A percentile compares a stretch with the other conserved stretches of the same genome.
phyloP scores from a whole-genome alignment of 1,140 invertebrate genomes.

The Chymomyza costata region DNA sequence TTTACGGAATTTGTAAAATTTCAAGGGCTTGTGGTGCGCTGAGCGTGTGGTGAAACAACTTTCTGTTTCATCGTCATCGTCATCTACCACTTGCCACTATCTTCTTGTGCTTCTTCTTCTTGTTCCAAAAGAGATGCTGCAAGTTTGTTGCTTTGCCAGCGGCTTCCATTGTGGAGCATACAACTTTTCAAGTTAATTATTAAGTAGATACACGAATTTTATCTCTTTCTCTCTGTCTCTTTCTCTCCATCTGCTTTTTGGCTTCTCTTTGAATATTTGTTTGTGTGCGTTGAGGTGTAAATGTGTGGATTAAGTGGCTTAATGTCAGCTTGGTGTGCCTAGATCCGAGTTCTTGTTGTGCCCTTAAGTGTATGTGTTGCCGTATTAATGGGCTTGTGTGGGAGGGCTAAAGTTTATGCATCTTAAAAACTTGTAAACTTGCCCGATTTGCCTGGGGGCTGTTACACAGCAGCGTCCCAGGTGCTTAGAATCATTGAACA shows the following conservation, averaged over 20 bases:
- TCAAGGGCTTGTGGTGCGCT: too few relatives aligned
- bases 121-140: too few relatives aligned
- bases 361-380: too few relatives aligned
- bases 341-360: too few relatives aligned
- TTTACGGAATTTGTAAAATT: too few relatives aligned
- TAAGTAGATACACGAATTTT: conserved; percentile 69
- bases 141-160: too few relatives aligned
- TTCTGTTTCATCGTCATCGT: too few relatives aligned
- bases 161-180: too few relatives aligned
- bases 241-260: background rate
- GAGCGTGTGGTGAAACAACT: too few relatives aligned
- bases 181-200: conserved; percentile 55
- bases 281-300: conserved; percentile 66
- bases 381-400: conserved; percentile 29
- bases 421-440: conserved; percentile 34
- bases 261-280: conserved; percentile 17
- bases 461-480: conserved; percentile 19
- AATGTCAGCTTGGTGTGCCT: conserved; percentile 32
- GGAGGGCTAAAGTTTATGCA: conserved; percentile 38
- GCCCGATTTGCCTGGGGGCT: conserved; percentile 45
- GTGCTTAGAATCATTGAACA: conserved; percentile 60
- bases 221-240: background rate
- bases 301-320: conserved; percentile 68
- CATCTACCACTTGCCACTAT: too few relatives aligned
- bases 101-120: too few relatives aligned